Percentiles rank a stretch among this genome's conserved stretches.
Evolutionary conservation across 2,113 vertebrate species (phyloP).

Genomic region (Oreochromis niloticus): DNA sequence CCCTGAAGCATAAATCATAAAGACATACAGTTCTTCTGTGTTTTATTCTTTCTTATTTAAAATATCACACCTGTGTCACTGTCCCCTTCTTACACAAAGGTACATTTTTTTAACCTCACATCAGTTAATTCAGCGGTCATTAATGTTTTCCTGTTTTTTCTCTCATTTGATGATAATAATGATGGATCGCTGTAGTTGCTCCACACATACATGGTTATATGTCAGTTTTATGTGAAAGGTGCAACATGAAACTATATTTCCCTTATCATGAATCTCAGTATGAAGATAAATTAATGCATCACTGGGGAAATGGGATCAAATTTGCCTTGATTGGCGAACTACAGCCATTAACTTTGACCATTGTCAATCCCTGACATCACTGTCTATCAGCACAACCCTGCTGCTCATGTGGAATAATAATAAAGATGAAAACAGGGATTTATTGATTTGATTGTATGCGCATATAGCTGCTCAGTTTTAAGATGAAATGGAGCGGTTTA

Average conservation of each 20-base stretch:
- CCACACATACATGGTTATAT: neutral
- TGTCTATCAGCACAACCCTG: neutral
- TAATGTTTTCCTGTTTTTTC: neutral
- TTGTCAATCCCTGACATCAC: neutral
- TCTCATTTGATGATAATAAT: neutral
- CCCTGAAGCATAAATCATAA: neutral
- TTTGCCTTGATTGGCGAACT: neutral
- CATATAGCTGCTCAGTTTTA: neutral
- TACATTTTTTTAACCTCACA: neutral
- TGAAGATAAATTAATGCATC: neutral
- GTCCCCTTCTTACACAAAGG: neutral
- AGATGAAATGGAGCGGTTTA: neutral
- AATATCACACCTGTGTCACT: neutral
- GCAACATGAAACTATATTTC: neutral
- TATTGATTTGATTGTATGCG: neutral
- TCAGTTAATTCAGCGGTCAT: neutral
- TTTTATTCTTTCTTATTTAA: neutral
- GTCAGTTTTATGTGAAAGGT: neutral
- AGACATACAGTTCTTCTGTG: neutral
- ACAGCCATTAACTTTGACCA: neutral
- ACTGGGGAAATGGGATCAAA: neutral
- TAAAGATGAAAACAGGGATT: neutral
- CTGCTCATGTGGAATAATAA: neutral
- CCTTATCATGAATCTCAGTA: neutral
- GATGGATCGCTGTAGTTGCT: neutral